A percentile compares a stretch with the other conserved stretches of the same genome.
Conservation (phyloP, 37 sponge, comb jelly and placozoan species). For the Theonella swinhoei region DNA sequence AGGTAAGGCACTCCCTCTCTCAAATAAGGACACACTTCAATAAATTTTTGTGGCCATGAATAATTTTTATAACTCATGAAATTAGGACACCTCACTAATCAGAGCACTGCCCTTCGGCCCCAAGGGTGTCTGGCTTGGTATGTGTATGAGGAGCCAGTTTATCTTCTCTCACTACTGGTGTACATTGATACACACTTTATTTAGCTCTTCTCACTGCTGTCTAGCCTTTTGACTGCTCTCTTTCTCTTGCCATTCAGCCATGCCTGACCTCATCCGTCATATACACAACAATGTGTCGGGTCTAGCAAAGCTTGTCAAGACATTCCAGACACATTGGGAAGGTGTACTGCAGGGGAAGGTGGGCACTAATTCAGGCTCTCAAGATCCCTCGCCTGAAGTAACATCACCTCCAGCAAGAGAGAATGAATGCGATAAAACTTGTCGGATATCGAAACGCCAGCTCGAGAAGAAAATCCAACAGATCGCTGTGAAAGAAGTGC, state of each 20-base stretch:
- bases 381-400: neutral
- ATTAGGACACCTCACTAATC: no score
- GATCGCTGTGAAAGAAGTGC: constrained; percentile 73
- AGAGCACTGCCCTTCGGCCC: no score
- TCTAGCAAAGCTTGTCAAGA: constrained; percentile 53
- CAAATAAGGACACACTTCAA: neutral
- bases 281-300: constrained; percentile 82
- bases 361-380: neutral
- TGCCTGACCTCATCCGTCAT: constrained; percentile 80
- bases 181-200: no score
- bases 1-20: no score
- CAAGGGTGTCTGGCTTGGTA: no score
- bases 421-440: constrained; percentile 18
- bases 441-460: constrained; percentile 84
- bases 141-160: no score
- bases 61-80: no score
- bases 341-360: neutral
- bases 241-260: constrained; percentile 62
- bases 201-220: no score
- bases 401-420: neutral
- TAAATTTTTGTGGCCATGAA: neutral
- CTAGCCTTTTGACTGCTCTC: no score
- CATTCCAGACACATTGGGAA: constrained; percentile 77
- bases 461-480: constrained; percentile 67
- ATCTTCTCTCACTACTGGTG: no score